These are phyloP conservation scores for Zosterops borbonicus DNA, from an alignment of 2,113 vertebrate species.

Conservation along the genomic window DNA sequence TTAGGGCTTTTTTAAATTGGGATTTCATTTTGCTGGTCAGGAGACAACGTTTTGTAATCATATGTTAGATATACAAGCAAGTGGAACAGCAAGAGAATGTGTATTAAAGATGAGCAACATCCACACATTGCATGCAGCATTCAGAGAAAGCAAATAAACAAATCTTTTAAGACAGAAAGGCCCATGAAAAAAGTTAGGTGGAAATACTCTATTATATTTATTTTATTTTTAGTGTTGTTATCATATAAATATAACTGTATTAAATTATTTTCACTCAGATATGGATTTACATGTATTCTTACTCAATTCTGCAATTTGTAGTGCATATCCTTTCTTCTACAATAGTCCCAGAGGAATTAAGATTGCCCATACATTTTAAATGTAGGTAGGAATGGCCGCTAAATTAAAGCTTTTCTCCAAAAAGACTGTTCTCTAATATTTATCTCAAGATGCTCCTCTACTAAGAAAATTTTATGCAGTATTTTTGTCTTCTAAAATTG, in stretches of 20 bases:
- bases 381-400: neutral
- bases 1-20: neutral
- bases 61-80: neutral
- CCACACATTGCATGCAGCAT: neutral
- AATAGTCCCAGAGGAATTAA: neutral
- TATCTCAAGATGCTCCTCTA: neutral
- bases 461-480: neutral
- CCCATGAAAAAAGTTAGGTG: neutral
- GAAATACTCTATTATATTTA: neutral
- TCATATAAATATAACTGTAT: neutral
- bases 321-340: neutral
- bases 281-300: neutral
- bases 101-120: neutral
- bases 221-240: neutral
- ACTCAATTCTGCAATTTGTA: neutral
- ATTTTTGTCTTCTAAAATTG: neutral
- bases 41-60: neutral
- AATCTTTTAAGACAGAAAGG: neutral
- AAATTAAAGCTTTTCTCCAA: neutral
- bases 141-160: neutral
- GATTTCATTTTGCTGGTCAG: neutral
- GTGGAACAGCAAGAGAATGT: neutral
- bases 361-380: neutral
- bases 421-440: neutral
- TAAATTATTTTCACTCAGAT: neutral